Percentiles rank a stretch among this genome's conserved stretches.
Conservation (phyloP, 2,888 invertebrate species). For the Plebejus argus region DNA sequence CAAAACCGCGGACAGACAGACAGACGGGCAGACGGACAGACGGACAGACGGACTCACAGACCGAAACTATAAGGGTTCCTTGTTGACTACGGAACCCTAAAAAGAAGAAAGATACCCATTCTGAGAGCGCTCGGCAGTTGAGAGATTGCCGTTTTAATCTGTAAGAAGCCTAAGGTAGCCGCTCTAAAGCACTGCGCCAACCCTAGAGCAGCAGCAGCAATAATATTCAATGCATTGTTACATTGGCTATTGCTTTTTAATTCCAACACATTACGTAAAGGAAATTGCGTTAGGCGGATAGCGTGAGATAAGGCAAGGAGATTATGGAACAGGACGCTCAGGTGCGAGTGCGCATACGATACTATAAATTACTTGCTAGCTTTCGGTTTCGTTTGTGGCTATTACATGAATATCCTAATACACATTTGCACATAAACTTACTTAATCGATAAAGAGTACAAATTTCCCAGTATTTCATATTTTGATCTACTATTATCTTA, state of each 20-base stretch:
- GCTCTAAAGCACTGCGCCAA: not conserved
- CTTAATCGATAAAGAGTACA: not conserved
- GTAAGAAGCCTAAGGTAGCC: too few relatives aligned
- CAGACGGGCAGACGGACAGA: too few relatives aligned
- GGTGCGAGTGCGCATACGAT: slow-evolving; percentile 2
- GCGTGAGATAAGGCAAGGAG: slow-evolving; percentile 17
- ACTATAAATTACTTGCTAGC: not conserved
- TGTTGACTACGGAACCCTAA: too few relatives aligned
- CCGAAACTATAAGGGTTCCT: too few relatives aligned
- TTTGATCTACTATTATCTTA: too few relatives aligned
- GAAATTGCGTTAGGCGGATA: slow-evolving; percentile 14
- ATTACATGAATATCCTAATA: slow-evolving; percentile 4
- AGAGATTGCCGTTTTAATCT: too few relatives aligned
- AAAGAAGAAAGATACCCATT: too few relatives aligned
- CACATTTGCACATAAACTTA: not conserved
- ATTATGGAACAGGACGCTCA: slow-evolving; percentile 27
- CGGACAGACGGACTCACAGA: too few relatives aligned
- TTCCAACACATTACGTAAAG: slow-evolving; percentile 26
- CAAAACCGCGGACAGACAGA: too few relatives aligned
- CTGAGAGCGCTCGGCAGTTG: too few relatives aligned
- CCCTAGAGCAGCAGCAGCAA: not conserved
- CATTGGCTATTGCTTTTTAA: slow-evolving; percentile 29
- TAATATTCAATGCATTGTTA: slow-evolving; percentile 24
- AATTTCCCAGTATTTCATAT: too few relatives aligned
- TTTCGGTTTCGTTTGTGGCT: slow-evolving; percentile 11